phyloP scores from a whole-genome alignment of 2,113 vertebrate genomes.

The Solea solea region DNA sequence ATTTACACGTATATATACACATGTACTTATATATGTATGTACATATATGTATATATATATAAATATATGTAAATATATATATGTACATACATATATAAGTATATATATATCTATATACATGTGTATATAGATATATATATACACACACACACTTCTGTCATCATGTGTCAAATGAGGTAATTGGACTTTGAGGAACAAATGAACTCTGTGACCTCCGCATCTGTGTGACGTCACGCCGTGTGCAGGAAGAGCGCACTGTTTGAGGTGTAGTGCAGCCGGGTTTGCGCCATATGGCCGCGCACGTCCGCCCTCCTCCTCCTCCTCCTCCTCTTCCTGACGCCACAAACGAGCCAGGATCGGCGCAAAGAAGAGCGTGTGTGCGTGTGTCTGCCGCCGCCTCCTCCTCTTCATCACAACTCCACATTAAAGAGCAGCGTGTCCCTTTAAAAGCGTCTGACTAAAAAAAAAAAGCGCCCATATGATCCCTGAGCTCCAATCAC shows the following conservation, averaged over 20 bases:
- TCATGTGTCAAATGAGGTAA: too few species aligned
- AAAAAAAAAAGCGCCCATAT: conserved; percentile 83
- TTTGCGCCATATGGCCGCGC: conserved; percentile 55
- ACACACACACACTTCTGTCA: too few species aligned
- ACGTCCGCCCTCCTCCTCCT: background rate
- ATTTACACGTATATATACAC: too few species aligned
- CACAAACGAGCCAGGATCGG: background rate
- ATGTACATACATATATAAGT: too few species aligned
- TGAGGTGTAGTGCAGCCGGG: conserved; percentile 33
- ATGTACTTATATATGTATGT: too few species aligned
- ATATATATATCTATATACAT: too few species aligned
- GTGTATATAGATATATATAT: too few species aligned
- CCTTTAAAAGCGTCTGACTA: conserved; percentile 89
- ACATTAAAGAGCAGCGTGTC: conserved; percentile 78
- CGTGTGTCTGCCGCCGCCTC: too few species aligned
- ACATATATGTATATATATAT: too few species aligned
- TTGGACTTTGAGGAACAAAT: conserved; percentile 11
- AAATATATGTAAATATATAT: too few species aligned
- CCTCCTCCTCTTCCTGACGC: background rate
- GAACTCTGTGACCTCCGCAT: conserved; percentile 59
- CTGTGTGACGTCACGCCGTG: conserved; percentile 64
- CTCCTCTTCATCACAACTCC: conserved; percentile 35
- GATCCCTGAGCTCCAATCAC: conserved; percentile 91
- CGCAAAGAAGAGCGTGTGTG: conserved; percentile 30
- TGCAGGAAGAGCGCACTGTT: conserved; percentile 33